These are phyloP conservation scores for Trimorus sp. DNA, from an alignment of 2,888 invertebrate species.

Conservation along the genomic window DNA sequence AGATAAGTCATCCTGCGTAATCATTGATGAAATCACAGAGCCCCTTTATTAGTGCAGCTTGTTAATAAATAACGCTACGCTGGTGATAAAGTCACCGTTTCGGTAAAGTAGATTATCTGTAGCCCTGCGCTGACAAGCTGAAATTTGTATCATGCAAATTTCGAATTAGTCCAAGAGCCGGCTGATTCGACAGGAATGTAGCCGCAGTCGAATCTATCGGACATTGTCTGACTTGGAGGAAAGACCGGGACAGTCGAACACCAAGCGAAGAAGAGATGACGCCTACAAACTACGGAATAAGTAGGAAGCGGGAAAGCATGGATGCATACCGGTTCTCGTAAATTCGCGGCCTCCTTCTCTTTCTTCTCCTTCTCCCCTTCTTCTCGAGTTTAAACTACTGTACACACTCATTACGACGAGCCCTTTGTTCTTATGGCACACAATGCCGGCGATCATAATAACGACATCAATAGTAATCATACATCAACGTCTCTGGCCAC, in stretches of 20 bases:
- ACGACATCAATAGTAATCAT: constrained; percentile 53
- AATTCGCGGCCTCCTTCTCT: constrained; percentile 73
- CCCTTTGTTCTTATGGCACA: constrained; percentile 48
- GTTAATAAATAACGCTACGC: too few species aligned
- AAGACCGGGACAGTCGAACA: background rate
- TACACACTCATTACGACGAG: constrained; percentile 71
- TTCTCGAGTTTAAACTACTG: constrained; percentile 72
- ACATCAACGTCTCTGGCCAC: constrained; percentile 50
- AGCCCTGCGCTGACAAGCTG: too few species aligned
- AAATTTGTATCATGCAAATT: too few species aligned
- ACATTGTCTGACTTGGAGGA: background rate
- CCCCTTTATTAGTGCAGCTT: too few species aligned
- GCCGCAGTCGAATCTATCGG: too few species aligned
- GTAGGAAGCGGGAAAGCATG: constrained; percentile 67
- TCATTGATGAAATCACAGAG: too few species aligned
- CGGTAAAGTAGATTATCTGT: too few species aligned
- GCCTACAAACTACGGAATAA: constrained; percentile 56
- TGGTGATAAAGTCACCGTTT: too few species aligned
- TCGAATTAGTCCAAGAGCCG: too few species aligned
- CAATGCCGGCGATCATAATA: constrained; percentile 45
- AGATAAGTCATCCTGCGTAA: too few species aligned
- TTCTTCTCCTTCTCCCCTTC: constrained; percentile 59
- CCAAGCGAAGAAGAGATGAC: constrained; percentile 46
- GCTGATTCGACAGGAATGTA: too few species aligned
- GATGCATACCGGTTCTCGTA: constrained; percentile 73